Conservation (phyloP, 2,888 invertebrate genomes). For the Ptilodon capucinus region DNA sequence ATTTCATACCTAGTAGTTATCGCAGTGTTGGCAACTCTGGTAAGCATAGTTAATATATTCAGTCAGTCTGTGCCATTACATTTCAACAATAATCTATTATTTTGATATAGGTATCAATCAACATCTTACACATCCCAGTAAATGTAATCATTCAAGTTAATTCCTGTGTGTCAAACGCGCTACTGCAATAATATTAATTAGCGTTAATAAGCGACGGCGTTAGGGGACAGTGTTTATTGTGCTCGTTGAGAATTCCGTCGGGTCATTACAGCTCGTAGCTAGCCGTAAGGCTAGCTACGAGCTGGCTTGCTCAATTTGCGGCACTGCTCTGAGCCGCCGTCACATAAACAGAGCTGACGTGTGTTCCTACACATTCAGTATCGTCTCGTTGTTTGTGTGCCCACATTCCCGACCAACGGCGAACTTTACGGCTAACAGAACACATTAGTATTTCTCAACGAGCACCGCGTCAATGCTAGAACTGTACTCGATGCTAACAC, state of each 20-base stretch:
- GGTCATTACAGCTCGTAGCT: constrained; percentile 34
- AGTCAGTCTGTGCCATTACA: neutral
- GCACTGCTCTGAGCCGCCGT: constrained; percentile 34
- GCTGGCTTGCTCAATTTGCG: constrained; percentile 42
- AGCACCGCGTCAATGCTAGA: constrained; percentile 23
- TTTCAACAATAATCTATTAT: neutral
- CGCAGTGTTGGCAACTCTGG: neutral
- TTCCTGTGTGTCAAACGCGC: constrained; percentile 16
- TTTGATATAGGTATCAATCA: neutral
- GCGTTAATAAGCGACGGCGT: constrained; percentile 19
- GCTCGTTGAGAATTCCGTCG: constrained; percentile 27
- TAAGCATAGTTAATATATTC: too few relatives aligned
- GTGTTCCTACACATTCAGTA: constrained; percentile 28
- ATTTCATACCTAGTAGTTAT: neutral
- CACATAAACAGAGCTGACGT: constrained; percentile 34
- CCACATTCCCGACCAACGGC: constrained; percentile 35
- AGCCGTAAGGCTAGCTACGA: constrained; percentile 34
- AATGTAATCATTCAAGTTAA: constrained; percentile 17
- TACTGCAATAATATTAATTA: constrained; percentile 28
- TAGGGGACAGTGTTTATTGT: constrained; percentile 29
- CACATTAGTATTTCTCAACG: constrained; percentile 26
- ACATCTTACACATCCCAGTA: constrained; percentile 5
- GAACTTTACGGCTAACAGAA: constrained; percentile 28
- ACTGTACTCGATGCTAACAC: constrained; percentile 14
- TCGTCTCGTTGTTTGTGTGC: constrained; percentile 32